These are phyloP conservation scores for Brachyalestes nurse DNA, from an alignment of 2,797 vertebrate genomes.

Conservation along the genomic window DNA sequence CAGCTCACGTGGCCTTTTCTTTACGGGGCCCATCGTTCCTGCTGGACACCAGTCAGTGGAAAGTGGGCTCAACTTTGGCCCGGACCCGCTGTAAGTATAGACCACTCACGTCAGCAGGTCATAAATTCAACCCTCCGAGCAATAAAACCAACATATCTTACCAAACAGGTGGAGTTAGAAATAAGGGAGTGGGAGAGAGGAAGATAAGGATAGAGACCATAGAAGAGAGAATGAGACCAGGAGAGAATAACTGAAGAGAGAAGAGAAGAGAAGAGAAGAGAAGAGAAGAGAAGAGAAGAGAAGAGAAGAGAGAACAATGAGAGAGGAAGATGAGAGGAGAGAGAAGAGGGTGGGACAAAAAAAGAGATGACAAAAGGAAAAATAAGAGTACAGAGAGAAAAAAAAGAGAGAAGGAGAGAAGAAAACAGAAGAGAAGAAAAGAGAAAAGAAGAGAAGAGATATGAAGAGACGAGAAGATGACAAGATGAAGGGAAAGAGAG, in stretches of 20 bases:
- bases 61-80: background rate
- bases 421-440: background rate
- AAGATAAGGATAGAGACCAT: background rate
- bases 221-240: background rate
- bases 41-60: background rate
- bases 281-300: background rate
- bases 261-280: background rate
- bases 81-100: background rate
- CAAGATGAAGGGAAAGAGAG: background rate
- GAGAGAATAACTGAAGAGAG: background rate
- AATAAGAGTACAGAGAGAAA: slow-evolving; percentile 23
- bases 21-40: background rate
- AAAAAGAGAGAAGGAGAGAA: background rate
- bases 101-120: slow-evolving; percentile 58
- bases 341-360: background rate
- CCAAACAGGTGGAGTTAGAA: slow-evolving; percentile 62
- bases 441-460: background rate
- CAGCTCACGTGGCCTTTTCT: background rate
- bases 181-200: background rate
- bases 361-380: slow-evolving; percentile 1
- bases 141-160: slow-evolving; percentile 59
- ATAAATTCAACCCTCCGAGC: slow-evolving; percentile 66
- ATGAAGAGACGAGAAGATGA: background rate
- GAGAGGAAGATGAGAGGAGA: background rate
- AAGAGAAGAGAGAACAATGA: background rate